Conservation (phyloP, 2,888 invertebrate species). For the Torymus tubicola region DNA sequence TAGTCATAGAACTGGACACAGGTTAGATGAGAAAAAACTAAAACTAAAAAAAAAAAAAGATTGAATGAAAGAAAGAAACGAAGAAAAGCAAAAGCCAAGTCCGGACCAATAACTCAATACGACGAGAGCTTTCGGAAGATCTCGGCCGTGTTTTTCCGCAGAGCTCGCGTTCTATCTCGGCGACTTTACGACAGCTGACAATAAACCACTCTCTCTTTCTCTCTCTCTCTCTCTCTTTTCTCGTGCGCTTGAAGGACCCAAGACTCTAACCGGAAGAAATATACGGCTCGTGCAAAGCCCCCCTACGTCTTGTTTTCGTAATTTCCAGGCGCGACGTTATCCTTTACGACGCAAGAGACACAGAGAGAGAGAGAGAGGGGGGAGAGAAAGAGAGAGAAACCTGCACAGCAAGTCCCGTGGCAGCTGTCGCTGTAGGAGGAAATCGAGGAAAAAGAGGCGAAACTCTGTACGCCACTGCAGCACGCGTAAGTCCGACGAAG, state of each 20-base stretch:
- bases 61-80: no score
- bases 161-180: not conserved
- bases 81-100: not conserved
- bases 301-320: slow-evolving; percentile 47
- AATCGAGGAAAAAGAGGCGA: no score
- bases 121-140: not conserved
- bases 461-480: no score
- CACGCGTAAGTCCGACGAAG: no score
- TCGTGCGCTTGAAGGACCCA: not conserved
- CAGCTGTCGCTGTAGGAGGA: no score
- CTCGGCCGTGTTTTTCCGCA: not conserved
- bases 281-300: not conserved
- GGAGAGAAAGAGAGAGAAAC: not conserved
- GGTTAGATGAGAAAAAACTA: no score
- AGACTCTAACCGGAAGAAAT: slow-evolving; percentile 1
- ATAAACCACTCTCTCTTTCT: slow-evolving; percentile 22
- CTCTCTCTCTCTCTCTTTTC: not conserved
- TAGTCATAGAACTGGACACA: no score
- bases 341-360: slow-evolving; percentile 16
- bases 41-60: no score
- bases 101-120: slow-evolving; percentile 23
- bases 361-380: not conserved
- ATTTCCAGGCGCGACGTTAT: slow-evolving; percentile 32
- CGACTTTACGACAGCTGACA: not conserved
- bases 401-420: no score